A percentile compares a stretch with the other conserved stretches of the same genome.
phyloP scores from a whole-genome alignment of 2,113 vertebrate genomes.

The Okapia johnstoni region DNA sequence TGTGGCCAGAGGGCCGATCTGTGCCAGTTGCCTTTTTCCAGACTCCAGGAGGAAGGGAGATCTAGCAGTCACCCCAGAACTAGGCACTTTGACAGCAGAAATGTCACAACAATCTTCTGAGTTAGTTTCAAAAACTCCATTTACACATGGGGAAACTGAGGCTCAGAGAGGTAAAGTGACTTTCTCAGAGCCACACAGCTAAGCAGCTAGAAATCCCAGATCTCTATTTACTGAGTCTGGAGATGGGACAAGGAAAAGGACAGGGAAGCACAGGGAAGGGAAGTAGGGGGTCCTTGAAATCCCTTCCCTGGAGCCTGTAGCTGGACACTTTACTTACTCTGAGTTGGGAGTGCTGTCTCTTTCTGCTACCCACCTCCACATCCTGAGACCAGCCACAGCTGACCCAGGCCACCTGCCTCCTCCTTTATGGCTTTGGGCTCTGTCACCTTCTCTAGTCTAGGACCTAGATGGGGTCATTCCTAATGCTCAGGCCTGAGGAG shows the following conservation, averaged over 20 bases:
- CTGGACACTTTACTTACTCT: background rate
- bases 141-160: background rate
- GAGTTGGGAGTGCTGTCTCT: background rate
- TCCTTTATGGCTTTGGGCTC: background rate
- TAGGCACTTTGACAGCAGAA: background rate
- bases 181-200: background rate
- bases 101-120: background rate
- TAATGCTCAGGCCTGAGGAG: background rate
- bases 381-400: background rate
- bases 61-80: background rate
- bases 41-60: background rate
- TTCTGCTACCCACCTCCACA: background rate
- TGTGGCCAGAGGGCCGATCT: background rate
- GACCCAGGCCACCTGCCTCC: background rate
- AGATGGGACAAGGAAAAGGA: background rate
- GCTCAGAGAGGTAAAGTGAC: background rate
- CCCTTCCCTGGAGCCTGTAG: background rate
- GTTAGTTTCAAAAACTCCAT: background rate
- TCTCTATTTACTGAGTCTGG: background rate
- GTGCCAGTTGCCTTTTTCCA: background rate
- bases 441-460: background rate
- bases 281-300: background rate
- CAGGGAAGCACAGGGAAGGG: background rate
- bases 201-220: background rate
- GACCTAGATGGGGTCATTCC: background rate